Evolutionary conservation across 2,113 vertebrate species (phyloP), one percentile per base, ranked within the genome.

Genomic region (Elephas maximus): DNA sequence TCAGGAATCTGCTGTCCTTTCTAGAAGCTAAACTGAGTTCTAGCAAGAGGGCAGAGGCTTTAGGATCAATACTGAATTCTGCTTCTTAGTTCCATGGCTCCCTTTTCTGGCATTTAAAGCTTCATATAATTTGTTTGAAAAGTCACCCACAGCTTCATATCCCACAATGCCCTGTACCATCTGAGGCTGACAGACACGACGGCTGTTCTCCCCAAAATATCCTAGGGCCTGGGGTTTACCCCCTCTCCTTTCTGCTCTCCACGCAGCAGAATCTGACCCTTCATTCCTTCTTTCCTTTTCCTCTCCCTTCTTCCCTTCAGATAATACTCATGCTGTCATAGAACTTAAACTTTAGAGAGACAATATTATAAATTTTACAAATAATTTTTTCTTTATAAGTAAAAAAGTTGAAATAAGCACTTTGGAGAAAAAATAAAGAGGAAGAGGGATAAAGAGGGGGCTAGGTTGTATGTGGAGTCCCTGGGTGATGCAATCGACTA

Each of bases 1-100:
- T 84, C 44, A 12, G n/a, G 83, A n/a, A 80, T 92, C 57, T 20
- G 28, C 11, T 8, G 82, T 82, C 84, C 65, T 60, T 87, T 96
- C 69, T 24, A 57, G 90, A 92, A 74, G 28, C 41, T 69, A n/a
- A 12, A 10, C 6, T 14, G 84, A 41, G 63, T 37, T 65, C 77
- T 60, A 79, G 76, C 0, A 48, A 65, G 53, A 76, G 76, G 30
- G 41, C n/a, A 21, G 57, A 80, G n/a, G 21, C 30, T 30, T 51
- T 45, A 14, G 48, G 24, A 63, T 73, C 85, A 23, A 48, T 7
- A 17, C 78, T 17, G 51, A 88, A 51, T 67, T 88, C 69, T 77
- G 37, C 60, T 37, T 57, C 62, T 45, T 9, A 57, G 41, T 62
- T 69, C 73, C 48, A 60, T 10, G 12, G 24, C 18, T 48, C 73